phyloP scores from a whole-genome alignment of 2,797 vertebrate genomes.

The Trichosurus vulpecula region DNA sequence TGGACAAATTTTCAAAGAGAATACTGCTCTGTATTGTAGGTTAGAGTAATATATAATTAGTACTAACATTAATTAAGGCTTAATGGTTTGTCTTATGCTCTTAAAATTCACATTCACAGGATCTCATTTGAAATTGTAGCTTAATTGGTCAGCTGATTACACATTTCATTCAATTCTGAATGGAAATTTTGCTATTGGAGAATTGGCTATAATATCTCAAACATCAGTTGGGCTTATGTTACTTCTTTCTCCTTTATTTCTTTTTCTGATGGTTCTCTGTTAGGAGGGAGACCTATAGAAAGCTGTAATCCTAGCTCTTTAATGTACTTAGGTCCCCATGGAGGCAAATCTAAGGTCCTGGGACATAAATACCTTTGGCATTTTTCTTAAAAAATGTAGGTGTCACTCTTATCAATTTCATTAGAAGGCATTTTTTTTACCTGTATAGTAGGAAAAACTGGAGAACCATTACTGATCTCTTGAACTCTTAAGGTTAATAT shows the following conservation, averaged over 20 bases:
- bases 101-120: background rate
- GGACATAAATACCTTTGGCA: constrained; percentile 17
- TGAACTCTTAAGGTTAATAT: background rate
- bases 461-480: background rate
- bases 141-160: background rate
- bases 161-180: background rate
- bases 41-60: background rate
- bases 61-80: constrained; percentile 3
- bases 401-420: constrained; percentile 38
- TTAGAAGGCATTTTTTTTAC: background rate
- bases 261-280: constrained; percentile 24
- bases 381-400: background rate
- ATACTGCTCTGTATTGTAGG: constrained; percentile 13
- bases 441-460: background rate
- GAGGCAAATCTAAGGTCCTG: constrained; percentile 22
- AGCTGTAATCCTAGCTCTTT: constrained; percentile 44
- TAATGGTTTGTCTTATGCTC: background rate
- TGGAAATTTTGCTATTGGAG: background rate
- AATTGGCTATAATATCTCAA: background rate
- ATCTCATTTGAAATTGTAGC: background rate
- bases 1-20: background rate
- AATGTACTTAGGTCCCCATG: background rate
- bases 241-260: constrained; percentile 7
- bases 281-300: constrained; percentile 26
- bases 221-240: background rate